phyloP scores from a whole-genome alignment of 2,888 invertebrate genomes.

The Drosophila pullipes region DNA sequence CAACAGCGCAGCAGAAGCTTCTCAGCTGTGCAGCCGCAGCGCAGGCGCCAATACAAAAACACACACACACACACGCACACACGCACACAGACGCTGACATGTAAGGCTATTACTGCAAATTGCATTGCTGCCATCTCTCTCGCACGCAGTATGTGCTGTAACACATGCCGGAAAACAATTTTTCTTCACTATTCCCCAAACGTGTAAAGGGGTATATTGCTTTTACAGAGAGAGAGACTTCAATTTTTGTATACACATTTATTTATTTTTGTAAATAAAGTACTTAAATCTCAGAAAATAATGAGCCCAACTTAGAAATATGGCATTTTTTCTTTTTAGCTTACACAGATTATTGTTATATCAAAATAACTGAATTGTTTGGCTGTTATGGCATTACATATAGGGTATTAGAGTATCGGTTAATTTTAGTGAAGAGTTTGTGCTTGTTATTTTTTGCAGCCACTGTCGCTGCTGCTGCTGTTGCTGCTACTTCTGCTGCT shows the following conservation, averaged over 20 bases:
- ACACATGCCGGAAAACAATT: conserved; percentile 52
- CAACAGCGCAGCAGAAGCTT: conserved; percentile 62
- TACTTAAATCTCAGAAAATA: neutral
- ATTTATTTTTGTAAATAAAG: neutral
- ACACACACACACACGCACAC: conserved; percentile 4
- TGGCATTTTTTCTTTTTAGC: neutral
- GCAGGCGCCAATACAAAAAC: conserved; percentile 48
- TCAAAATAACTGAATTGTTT: neutral
- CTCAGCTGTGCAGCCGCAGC: conserved; percentile 58
- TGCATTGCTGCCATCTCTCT: conserved; percentile 75
- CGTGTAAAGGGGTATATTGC: neutral
- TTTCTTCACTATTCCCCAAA: conserved; percentile 5
- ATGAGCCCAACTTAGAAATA: neutral
- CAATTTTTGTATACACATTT: neutral
- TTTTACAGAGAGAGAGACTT: neutral
- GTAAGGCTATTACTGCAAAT: conserved; percentile 65
- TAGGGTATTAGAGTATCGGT: neutral
- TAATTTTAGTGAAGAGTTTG: neutral
- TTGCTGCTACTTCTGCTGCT: conserved; percentile 6
- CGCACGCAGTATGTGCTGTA: conserved; percentile 47
- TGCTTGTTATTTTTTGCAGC: conserved; percentile 31
- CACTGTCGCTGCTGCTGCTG: conserved; percentile 10
- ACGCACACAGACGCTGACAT: conserved; percentile 6
- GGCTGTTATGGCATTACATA: neutral
- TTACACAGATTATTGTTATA: neutral